A percentile compares a stretch with the other conserved stretches of the same genome.
Evolutionary conservation across 2,113 vertebrate species (phyloP).

Genomic region (Thunnus maccoyii): DNA sequence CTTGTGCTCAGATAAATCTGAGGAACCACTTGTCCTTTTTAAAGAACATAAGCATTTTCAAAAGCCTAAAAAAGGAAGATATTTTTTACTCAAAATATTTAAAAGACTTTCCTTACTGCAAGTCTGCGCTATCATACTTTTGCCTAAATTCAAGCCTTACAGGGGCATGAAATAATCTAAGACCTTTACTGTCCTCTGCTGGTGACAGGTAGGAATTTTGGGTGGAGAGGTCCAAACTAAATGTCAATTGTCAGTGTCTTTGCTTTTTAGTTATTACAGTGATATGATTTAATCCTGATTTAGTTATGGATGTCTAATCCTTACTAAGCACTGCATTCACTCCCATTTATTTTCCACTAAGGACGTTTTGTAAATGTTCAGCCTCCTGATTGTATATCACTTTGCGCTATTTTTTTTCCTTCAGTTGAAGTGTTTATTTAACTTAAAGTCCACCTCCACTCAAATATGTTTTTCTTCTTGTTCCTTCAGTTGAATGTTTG

Average conservation of each 20-base stretch:
- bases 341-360: too few relatives aligned
- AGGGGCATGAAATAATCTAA: not conserved
- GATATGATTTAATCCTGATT: too few relatives aligned
- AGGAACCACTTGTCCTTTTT: not conserved
- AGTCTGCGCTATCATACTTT: not conserved
- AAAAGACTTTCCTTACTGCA: not conserved
- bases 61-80: not conserved
- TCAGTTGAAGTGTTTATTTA: too few relatives aligned
- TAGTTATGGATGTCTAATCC: too few relatives aligned
- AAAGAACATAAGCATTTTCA: not conserved
- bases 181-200: conserved; percentile 33
- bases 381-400: too few relatives aligned
- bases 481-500: too few relatives aligned
- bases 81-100: not conserved
- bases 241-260: not conserved
- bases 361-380: too few relatives aligned
- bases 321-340: too few relatives aligned
- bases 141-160: not conserved
- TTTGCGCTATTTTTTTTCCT: too few relatives aligned
- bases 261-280: too few relatives aligned
- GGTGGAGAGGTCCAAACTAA: not conserved
- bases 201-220: not conserved
- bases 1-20: not conserved
- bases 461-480: too few relatives aligned
- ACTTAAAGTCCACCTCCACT: too few relatives aligned